Percentiles rank a stretch among this genome's conserved stretches.
These are phyloP conservation scores for Huso huso DNA, from an alignment of 2,797 vertebrate genomes.

Conservation along the genomic window DNA sequence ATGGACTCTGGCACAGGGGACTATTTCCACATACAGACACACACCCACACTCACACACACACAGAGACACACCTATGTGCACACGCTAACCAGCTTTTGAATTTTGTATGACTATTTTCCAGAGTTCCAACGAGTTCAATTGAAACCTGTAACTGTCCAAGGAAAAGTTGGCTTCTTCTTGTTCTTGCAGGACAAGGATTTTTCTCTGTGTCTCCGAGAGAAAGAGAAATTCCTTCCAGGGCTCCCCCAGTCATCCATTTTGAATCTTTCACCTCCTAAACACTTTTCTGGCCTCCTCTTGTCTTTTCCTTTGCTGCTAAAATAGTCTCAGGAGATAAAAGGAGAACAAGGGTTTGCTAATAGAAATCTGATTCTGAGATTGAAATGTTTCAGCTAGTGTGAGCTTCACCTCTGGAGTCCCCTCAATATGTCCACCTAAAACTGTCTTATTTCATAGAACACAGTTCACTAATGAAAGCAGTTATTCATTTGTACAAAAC, in stretches of 20 bases:
- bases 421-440: too few relatives aligned
- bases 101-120: not conserved
- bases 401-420: too few relatives aligned
- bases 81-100: not conserved
- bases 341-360: not conserved
- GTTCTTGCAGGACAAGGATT: too few relatives aligned
- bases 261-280: not conserved
- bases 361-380: not conserved
- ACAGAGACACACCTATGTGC: not conserved
- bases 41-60: not conserved
- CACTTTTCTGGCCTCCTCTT: slow-evolving; percentile 6
- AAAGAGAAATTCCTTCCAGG: too few relatives aligned
- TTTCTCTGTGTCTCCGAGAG: too few relatives aligned
- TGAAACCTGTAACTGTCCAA: too few relatives aligned
- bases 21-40: not conserved
- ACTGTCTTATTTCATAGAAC: too few relatives aligned
- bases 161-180: too few relatives aligned
- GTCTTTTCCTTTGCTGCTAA: slow-evolving; percentile 8
- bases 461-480: too few relatives aligned
- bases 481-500: too few relatives aligned
- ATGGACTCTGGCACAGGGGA: not conserved
- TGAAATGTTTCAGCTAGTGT: too few relatives aligned
- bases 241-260: not conserved
- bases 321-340: slow-evolving; percentile 2
- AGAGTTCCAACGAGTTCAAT: too few relatives aligned